These are phyloP conservation scores for Drosophila mimica DNA, from an alignment of 2,888 invertebrate genomes.

Conservation along the genomic window DNA sequence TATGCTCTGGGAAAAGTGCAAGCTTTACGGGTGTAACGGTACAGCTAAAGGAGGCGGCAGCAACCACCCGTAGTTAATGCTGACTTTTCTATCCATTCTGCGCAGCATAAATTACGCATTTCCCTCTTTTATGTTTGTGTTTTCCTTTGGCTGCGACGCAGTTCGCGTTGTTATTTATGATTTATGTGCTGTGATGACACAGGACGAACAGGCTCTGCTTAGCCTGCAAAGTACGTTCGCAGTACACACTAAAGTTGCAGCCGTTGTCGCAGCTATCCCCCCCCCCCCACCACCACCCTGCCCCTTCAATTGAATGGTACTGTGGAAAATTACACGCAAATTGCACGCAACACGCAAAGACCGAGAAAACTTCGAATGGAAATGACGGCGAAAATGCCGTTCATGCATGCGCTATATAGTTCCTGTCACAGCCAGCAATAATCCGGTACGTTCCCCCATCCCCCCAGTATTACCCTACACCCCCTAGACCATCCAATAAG, in stretches of 20 bases:
- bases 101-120: slow-evolving; percentile 80
- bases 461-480: background rate
- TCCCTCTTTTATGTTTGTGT: slow-evolving; percentile 43
- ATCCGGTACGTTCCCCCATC: background rate
- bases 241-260: slow-evolving; percentile 53
- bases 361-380: slow-evolving; percentile 62
- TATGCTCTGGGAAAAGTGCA: slow-evolving; percentile 59
- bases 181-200: slow-evolving; percentile 79
- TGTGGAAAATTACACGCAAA: slow-evolving; percentile 75
- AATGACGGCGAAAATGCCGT: slow-evolving; percentile 73
- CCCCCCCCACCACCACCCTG: slow-evolving; percentile 82
- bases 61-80: slow-evolving; percentile 55
- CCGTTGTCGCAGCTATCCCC: background rate
- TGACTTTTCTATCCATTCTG: slow-evolving; percentile 47
- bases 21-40: slow-evolving; percentile 48
- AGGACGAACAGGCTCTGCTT: slow-evolving; percentile 41
- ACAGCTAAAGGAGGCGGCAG: slow-evolving; percentile 43
- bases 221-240: background rate
- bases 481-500: background rate
- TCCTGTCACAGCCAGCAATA: slow-evolving; percentile 57
- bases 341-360: slow-evolving; percentile 78
- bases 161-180: slow-evolving; percentile 74
- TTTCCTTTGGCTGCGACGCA: slow-evolving; percentile 65
- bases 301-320: background rate
- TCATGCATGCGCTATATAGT: slow-evolving; percentile 69